Evolutionary conservation across 2,113 vertebrate genomes (phyloP).

Genomic region (Elgaria multicarinata): DNA sequence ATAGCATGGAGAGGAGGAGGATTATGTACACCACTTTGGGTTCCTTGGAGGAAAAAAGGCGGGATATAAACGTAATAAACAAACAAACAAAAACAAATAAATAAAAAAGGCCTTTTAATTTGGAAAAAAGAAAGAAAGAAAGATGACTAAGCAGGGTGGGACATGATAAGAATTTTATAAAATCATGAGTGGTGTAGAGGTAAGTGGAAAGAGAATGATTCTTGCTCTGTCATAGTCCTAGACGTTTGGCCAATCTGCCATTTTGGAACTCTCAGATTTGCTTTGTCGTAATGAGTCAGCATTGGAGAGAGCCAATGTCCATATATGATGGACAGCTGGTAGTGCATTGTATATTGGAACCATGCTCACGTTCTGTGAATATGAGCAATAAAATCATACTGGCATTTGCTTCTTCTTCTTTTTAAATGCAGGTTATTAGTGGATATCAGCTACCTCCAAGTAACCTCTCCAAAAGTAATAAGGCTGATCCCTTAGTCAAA

Average conservation of each 20-base stretch:
- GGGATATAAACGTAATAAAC: too few relatives aligned
- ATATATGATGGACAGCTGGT: not conserved
- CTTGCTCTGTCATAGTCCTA: not conserved
- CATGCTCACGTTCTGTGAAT: not conserved
- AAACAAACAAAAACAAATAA: too few relatives aligned
- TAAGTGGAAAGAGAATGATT: not conserved
- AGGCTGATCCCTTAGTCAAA: conserved; percentile 78
- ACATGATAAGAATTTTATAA: not conserved
- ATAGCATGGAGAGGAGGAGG: too few relatives aligned
- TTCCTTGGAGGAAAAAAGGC: too few relatives aligned
- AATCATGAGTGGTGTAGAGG: not conserved
- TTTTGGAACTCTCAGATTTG: not conserved
- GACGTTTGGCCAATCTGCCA: not conserved
- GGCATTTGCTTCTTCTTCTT: conserved; percentile 41
- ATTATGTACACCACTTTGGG: too few relatives aligned
- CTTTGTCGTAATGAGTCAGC: not conserved
- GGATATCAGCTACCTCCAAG: conserved; percentile 81
- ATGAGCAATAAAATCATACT: not conserved
- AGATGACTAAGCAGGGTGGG: too few relatives aligned
- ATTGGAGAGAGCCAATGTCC: not conserved
- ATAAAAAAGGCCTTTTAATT: too few relatives aligned
- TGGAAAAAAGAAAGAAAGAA: too few relatives aligned
- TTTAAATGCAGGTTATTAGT: conserved; percentile 87
- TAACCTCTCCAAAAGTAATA: conserved; percentile 69
- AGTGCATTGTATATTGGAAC: not conserved